Base-by-base conservation (phyloP, 2,888 invertebrate genomes). In the Leptopilina drosophilae region DNA sequence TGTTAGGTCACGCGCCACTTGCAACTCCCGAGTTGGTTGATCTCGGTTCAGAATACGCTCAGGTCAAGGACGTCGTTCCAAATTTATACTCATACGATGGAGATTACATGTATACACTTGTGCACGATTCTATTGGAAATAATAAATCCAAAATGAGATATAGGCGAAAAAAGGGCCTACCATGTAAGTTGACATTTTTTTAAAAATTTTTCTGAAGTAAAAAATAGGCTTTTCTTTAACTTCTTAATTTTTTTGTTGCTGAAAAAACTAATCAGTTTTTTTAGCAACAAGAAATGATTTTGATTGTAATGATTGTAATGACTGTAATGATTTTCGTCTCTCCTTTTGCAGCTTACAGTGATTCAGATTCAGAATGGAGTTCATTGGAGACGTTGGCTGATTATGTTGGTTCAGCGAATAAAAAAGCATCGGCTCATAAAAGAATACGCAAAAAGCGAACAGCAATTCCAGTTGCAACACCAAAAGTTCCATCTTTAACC, bases 361-460 rank as follows among this genome's bases (percentile, higher is more conserved):
- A 98, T 92, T 97, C 98, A 7, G 98, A 98, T 92, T 97, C 97
- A 86, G 98, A 98, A 84, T 96, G 95, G 90, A 96, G 96, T 86
- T 96, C 96, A 82, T 92, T 94, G 85, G 95, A 95, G 87, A 93
- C 94, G 82, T 93, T 93, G 84, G 87, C 89, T 0, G 95, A 94
- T 85, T 93, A 93, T 46, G 93, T 94, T 87, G 93, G 94, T 77
- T 95, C 95, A 91, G 94, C 94, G 82, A 95, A 94, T 88, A 94
- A 95, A 84, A 95, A 95, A 90, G 93, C 95, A 8, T 94, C 94
- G 69, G 94, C 95, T 20, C 95, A 95, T 89, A 96, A 96, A 90
- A 93, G 95, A 89, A 94, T 94, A 85, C 94, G 95, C 82, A 95
- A 95, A 92, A 95, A 95, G 93, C 94, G 95, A 83, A 94, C 94